Conservation (phyloP, 2,888 invertebrate genomes). For the Lasioglossum figueresi region DNA sequence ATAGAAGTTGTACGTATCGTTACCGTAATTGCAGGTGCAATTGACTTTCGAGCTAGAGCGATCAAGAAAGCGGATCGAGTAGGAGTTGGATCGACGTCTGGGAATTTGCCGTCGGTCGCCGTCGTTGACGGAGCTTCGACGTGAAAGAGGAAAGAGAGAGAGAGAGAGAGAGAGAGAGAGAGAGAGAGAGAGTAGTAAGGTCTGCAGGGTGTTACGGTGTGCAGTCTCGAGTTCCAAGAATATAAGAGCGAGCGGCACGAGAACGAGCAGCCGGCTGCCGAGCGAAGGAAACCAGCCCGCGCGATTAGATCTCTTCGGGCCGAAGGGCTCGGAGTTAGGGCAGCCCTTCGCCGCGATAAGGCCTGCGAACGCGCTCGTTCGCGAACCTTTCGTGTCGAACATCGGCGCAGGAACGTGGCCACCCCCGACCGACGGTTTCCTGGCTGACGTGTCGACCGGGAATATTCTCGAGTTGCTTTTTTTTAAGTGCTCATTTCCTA, state of each 20-base stretch:
- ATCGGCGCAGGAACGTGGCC: constrained; percentile 56
- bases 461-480: constrained; percentile 28
- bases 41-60: constrained; percentile 13
- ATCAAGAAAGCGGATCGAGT: background rate
- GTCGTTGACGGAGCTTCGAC: constrained; percentile 36
- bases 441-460: constrained; percentile 38
- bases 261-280: constrained; percentile 67
- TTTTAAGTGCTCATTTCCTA: background rate
- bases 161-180: constrained; percentile 10
- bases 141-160: background rate
- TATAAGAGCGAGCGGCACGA: constrained; percentile 65
- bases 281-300: constrained; percentile 63
- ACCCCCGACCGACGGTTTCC: constrained; percentile 11
- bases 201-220: background rate
- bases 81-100: background rate
- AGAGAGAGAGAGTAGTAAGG: constrained; percentile 1
- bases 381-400: constrained; percentile 76
- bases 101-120: background rate
- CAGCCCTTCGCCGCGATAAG: constrained; percentile 72
- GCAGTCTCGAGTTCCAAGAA: constrained; percentile 52
- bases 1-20: constrained; percentile 3
- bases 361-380: constrained; percentile 74
- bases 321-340: constrained; percentile 53
- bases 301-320: constrained; percentile 71
- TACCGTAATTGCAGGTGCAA: background rate